Percentiles rank a stretch among this genome's conserved stretches.
phyloP scores from a whole-genome alignment of 1,140 invertebrate genomes.

The Lerema accius region DNA sequence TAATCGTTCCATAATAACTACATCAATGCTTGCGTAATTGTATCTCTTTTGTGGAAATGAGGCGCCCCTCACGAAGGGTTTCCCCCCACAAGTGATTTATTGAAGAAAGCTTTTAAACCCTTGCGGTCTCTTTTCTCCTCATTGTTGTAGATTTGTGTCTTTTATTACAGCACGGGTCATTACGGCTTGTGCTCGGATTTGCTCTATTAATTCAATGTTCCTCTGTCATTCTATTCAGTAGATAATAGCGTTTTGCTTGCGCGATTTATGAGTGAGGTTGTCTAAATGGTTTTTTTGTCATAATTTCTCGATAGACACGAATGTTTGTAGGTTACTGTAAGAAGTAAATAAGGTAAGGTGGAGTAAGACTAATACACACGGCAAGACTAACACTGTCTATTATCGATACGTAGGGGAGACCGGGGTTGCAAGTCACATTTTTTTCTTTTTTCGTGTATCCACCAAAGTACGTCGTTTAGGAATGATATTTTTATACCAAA shows the following conservation, averaged over 20 bases:
- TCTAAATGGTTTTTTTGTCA: too few relatives aligned
- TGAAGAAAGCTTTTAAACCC: conserved; percentile 65
- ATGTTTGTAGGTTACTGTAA: too few relatives aligned
- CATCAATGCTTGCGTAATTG: conserved; percentile 64
- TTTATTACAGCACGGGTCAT: conserved; percentile 41
- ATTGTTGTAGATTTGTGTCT: conserved; percentile 36
- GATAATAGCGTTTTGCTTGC: conserved; percentile 33
- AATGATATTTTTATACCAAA: too few relatives aligned
- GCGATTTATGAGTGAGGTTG: conserved; percentile 1
- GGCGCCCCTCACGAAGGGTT: conserved; percentile 36
- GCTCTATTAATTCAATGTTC: conserved; percentile 43
- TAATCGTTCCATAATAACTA: conserved; percentile 60
- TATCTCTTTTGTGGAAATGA: conserved; percentile 50
- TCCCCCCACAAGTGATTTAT: conserved; percentile 54
- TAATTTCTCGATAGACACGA: too few relatives aligned
- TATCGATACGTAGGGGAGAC: too few relatives aligned
- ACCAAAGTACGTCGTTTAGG: too few relatives aligned
- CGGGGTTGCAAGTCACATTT: too few relatives aligned
- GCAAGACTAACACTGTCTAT: too few relatives aligned
- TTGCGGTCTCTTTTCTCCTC: conserved; percentile 42
- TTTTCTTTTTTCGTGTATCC: too few relatives aligned
- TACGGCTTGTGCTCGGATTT: conserved; percentile 35
- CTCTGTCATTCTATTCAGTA: conserved; percentile 26
- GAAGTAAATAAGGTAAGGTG: too few relatives aligned
- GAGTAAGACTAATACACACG: too few relatives aligned